Conservation (phyloP, 2,113 vertebrate genomes). For the Oenanthe melanoleuca region DNA sequence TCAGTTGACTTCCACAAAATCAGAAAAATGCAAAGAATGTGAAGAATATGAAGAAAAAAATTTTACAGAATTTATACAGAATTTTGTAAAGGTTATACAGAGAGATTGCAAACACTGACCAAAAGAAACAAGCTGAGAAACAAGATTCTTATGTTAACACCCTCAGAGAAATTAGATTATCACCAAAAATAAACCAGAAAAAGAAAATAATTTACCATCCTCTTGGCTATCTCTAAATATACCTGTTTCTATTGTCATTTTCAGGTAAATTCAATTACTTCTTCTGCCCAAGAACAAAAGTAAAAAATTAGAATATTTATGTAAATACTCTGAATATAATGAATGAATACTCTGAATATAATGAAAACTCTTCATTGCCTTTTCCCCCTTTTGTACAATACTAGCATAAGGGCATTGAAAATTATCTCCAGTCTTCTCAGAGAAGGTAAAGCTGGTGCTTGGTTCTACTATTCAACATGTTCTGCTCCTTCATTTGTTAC, state of each 20-base stretch:
- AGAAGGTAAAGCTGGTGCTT: not conserved
- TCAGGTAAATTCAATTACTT: not conserved
- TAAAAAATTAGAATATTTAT: not conserved
- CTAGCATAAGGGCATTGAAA: not conserved
- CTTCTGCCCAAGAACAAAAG: not conserved
- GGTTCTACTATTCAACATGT: not conserved
- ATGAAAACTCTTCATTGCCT: not conserved
- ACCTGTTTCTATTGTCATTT: not conserved
- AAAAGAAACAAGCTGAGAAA: not conserved
- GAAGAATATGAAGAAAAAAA: slow-evolving; percentile 79
- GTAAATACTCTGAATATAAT: not conserved
- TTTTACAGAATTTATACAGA: slow-evolving; percentile 70
- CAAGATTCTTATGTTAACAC: not conserved
- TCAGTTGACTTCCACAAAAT: slow-evolving; percentile 47
- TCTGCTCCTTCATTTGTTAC: not conserved
- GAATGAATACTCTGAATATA: too few species aligned
- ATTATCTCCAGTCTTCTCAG: not conserved
- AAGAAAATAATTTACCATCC: not conserved
- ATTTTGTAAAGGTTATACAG: slow-evolving; percentile 59
- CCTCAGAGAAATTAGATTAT: not conserved
- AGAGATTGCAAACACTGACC: slow-evolving; percentile 36
- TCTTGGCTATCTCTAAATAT: not conserved
- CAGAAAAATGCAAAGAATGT: slow-evolving; percentile 75
- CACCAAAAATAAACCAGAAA: not conserved
- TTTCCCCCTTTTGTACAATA: not conserved